Conservation (phyloP, 2,113 vertebrate species). For the Ceyx margarethae region DNA sequence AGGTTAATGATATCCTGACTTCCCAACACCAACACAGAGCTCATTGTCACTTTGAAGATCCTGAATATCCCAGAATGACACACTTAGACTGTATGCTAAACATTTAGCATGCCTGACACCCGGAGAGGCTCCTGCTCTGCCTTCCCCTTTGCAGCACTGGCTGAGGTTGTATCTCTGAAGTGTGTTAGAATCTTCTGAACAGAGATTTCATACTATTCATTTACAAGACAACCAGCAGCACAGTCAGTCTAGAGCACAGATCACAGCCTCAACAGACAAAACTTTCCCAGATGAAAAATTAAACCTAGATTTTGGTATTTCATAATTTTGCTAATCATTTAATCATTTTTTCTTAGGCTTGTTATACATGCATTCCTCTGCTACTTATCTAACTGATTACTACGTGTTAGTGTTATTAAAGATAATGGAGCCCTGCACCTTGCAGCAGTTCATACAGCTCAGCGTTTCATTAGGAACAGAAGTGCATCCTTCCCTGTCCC, state of each 20-base stretch:
- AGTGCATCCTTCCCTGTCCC: background rate
- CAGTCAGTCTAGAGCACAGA: background rate
- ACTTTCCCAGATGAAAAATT: background rate
- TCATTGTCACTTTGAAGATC: background rate
- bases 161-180: background rate
- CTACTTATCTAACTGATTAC: background rate
- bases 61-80: background rate
- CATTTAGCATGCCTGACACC: background rate
- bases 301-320: background rate
- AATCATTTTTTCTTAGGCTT: background rate
- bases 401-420: background rate
- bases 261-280: background rate
- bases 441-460: background rate
- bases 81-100: background rate
- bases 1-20: background rate
- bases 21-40: background rate
- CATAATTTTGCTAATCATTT: background rate
- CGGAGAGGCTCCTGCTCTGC: background rate
- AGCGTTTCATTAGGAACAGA: background rate
- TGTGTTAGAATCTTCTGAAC: background rate
- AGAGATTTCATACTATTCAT: background rate
- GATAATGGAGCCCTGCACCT: background rate
- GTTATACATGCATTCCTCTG: background rate
- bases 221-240: background rate
- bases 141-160: background rate